These are phyloP conservation scores for Crotophaga sulcirostris DNA, from an alignment of 2,113 vertebrate species.

Conservation along the genomic window DNA sequence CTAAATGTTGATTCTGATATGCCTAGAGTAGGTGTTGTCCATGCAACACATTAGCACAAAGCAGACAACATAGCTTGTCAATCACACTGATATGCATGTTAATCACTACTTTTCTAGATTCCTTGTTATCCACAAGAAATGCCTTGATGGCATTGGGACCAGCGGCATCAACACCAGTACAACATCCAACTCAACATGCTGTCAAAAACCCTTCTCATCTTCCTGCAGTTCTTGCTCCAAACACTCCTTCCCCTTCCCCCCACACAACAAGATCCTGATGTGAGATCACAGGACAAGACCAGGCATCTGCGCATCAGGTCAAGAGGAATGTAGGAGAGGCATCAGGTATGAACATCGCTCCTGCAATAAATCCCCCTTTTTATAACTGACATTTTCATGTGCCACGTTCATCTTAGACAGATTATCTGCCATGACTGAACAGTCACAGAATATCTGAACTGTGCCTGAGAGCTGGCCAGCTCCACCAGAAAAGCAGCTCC, in stretches of 20 bases:
- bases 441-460: neutral
- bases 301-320: constrained; percentile 48
- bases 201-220: constrained; percentile 65
- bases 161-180: constrained; percentile 59
- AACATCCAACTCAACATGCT: constrained; percentile 63
- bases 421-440: neutral
- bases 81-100: constrained; percentile 67
- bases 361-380: neutral
- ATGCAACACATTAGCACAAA: constrained; percentile 32
- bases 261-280: constrained; percentile 53
- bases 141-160: constrained; percentile 68
- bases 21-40: constrained; percentile 32
- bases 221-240: constrained; percentile 65
- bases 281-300: constrained; percentile 55
- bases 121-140: constrained; percentile 69
- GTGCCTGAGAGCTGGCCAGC: neutral
- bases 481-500: neutral
- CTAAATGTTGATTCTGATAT: constrained; percentile 6
- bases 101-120: constrained; percentile 73
- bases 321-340: constrained; percentile 65
- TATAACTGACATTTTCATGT: neutral
- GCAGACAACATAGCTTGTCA: constrained; percentile 39
- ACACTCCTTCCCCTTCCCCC: constrained; percentile 38
- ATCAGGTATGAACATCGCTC: constrained; percentile 44
- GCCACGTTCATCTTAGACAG: neutral